These are phyloP conservation scores for Cryptoblepharus egeriae DNA, from an alignment of 2,797 vertebrate genomes.

Conservation along the genomic window DNA sequence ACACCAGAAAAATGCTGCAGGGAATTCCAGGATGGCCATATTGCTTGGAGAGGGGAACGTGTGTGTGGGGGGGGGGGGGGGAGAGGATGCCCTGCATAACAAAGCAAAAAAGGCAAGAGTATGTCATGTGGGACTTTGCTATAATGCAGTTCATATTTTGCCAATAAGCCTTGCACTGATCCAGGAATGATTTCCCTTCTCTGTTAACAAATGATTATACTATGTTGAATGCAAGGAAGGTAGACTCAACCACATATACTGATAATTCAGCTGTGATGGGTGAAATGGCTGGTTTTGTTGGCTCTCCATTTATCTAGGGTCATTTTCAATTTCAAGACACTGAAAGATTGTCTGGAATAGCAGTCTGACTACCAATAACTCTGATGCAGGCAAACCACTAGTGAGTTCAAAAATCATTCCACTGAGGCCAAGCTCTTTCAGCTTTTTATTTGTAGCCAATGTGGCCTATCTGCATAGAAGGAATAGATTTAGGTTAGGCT, in stretches of 20 bases:
- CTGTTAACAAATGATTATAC: conserved; percentile 6
- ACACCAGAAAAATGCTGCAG: conserved; percentile 1
- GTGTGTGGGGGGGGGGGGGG: too few species aligned
- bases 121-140: not conserved
- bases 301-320: not conserved
- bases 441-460: conserved; percentile 10
- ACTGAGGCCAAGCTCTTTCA: rapidly evolving
- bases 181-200: conserved; percentile 16
- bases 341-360: rapidly evolving
- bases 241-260: not conserved
- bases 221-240: not conserved
- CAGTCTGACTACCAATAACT: not conserved
- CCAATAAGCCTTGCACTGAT: not conserved
- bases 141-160: conserved; percentile 27
- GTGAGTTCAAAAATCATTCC: not conserved
- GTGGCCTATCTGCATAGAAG: rapidly evolving
- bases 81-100: conserved; percentile 4
- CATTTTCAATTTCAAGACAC: conserved; percentile 11
- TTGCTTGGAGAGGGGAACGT: not conserved
- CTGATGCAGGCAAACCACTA: not conserved
- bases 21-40: not conserved
- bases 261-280: conserved; percentile 3
- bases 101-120: not conserved
- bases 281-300: conserved; percentile 17
- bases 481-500: rapidly evolving